phyloP scores from a whole-genome alignment of 1,140 invertebrate genomes.

The Sitobion miscanthi region DNA sequence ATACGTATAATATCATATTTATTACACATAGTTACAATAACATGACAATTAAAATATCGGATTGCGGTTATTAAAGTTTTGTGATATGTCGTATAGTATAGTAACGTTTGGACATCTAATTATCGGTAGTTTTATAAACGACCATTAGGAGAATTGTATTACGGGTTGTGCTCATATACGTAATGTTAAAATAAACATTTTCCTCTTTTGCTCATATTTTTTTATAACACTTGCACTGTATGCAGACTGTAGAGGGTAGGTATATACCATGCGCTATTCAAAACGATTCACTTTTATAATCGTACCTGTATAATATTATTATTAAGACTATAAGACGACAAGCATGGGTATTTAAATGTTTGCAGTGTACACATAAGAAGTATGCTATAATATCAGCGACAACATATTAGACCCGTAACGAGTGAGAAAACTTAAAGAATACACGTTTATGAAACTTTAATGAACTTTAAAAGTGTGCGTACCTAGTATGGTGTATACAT shows the following conservation, averaged over 20 bases:
- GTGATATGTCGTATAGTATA: not conserved
- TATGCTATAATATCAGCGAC: not conserved
- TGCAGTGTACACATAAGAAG: not conserved
- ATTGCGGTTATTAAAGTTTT: not conserved
- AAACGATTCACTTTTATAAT: too few relatives aligned
- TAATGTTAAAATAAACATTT: too few relatives aligned
- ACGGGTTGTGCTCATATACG: too few relatives aligned
- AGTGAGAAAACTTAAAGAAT: not conserved
- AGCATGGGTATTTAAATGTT: not conserved
- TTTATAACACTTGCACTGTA: too few relatives aligned
- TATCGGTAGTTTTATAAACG: not conserved
- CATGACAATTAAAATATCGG: not conserved
- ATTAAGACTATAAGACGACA: not conserved
- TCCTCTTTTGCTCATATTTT: too few relatives aligned
- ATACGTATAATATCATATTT: not conserved
- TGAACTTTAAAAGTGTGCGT: not conserved
- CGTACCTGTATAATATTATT: not conserved
- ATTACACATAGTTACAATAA: not conserved
- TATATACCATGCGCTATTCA: too few relatives aligned
- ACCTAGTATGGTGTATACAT: not conserved
- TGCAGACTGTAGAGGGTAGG: too few relatives aligned
- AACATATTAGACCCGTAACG: not conserved
- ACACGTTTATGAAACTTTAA: slow-evolving; percentile 8
- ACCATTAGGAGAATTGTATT: too few relatives aligned
- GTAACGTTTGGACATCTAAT: not conserved